Evolutionary conservation across 2,888 invertebrate genomes (phyloP).

Genomic region (Aphodius granarius): DNA sequence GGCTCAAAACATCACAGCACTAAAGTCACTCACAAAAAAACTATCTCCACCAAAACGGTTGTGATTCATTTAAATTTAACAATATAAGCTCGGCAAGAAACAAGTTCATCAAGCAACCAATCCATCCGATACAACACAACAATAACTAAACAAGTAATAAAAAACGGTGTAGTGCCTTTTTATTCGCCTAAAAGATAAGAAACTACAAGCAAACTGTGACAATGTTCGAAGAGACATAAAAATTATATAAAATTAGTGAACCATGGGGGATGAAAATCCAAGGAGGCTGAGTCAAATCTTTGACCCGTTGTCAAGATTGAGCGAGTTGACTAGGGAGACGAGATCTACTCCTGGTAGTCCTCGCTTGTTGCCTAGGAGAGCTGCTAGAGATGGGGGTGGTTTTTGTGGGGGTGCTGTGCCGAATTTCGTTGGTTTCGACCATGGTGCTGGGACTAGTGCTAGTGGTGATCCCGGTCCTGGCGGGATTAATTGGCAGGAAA

Average conservation of each 20-base stretch:
- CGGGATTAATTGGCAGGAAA: slow-evolving; percentile 82
- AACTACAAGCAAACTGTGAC: neutral
- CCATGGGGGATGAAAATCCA: slow-evolving; percentile 43
- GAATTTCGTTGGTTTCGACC: slow-evolving; percentile 29
- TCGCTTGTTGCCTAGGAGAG: slow-evolving; percentile 69
- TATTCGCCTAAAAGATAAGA: neutral
- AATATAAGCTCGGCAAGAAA: neutral
- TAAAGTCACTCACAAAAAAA: neutral
- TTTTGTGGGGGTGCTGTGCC: slow-evolving; percentile 36
- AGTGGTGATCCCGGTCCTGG: slow-evolving; percentile 42
- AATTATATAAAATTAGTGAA: neutral
- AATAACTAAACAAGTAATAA: neutral
- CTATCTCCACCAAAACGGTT: neutral
- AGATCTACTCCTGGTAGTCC: slow-evolving; percentile 74
- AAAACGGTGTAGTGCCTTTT: slow-evolving; percentile 5
- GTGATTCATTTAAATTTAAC: slow-evolving; percentile 3
- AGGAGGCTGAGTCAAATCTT: slow-evolving; percentile 80
- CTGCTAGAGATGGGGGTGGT: slow-evolving; percentile 63
- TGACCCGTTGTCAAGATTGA: slow-evolving; percentile 76
- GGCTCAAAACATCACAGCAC: slow-evolving; percentile 20
- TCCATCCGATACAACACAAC: neutral
- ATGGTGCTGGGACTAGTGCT: slow-evolving; percentile 43
- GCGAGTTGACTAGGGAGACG: slow-evolving; percentile 59
- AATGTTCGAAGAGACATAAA: slow-evolving; percentile 27
- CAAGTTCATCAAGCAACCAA: neutral